These are phyloP conservation scores for Drosophila simulans DNA, from an alignment of 1,140 invertebrate genomes.

Conservation along the genomic window DNA sequence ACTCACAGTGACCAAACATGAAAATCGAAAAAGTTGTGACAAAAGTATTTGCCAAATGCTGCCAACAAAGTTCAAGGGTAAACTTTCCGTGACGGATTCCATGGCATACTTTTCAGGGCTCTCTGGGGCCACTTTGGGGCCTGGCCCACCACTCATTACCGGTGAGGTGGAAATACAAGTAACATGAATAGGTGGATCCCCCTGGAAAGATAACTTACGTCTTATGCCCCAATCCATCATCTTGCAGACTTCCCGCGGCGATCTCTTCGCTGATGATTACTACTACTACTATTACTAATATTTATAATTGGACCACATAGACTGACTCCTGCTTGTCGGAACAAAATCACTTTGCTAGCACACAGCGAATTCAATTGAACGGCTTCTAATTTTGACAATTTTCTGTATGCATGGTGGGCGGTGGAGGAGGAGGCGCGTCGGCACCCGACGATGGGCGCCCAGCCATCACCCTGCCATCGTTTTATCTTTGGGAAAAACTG, in stretches of 20 bases:
- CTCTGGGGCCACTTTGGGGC: constrained; percentile 7
- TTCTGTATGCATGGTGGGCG: constrained; percentile 69
- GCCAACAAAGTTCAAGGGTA: constrained; percentile 19
- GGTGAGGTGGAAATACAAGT: constrained; percentile 5
- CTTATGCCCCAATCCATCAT: constrained; percentile 93
- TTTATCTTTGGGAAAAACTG: constrained; percentile 54
- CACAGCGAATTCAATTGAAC: constrained; percentile 73
- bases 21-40: constrained; percentile 36
- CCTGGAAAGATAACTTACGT: constrained; percentile 87
- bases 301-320: constrained; percentile 31
- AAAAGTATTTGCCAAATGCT: constrained; percentile 37
- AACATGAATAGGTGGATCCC: background rate
- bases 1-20: constrained; percentile 14
- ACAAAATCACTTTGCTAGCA: constrained; percentile 52
- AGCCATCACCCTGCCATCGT: constrained; percentile 39
- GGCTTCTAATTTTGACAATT: constrained; percentile 80
- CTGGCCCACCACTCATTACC: constrained; percentile 41
- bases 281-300: constrained; percentile 17
- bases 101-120: constrained; percentile 54
- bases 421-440: constrained; percentile 24
- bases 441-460: constrained; percentile 19
- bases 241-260: constrained; percentile 52
- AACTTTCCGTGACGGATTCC: constrained; percentile 22
- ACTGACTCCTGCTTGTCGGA: constrained; percentile 1
- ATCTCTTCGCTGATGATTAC: constrained; percentile 20